Conservation (phyloP, 2,888 invertebrate genomes). For the Sinopyrophorus schimmeli region DNA sequence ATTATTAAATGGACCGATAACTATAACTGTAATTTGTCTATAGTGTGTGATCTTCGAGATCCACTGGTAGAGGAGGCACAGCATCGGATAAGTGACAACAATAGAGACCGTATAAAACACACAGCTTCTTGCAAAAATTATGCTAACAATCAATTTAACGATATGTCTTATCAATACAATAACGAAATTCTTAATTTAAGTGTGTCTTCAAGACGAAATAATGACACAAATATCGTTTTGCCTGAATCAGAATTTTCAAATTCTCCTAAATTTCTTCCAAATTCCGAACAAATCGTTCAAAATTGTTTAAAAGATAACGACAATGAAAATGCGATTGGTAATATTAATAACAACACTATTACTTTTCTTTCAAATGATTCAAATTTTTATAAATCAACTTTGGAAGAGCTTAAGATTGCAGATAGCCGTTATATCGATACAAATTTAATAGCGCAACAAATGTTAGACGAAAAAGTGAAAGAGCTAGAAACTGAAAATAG, state of each 20-base stretch:
- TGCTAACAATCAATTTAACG: constrained; percentile 5
- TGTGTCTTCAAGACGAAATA: constrained; percentile 13
- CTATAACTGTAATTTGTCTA: too few species aligned
- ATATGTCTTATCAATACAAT: constrained; percentile 11
- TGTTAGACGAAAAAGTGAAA: constrained; percentile 18
- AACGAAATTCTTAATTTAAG: constrained; percentile 22
- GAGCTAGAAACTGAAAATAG: constrained; percentile 41
- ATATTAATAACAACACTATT: constrained; percentile 1
- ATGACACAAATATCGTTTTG: constrained; percentile 1
- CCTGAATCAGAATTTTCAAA: constrained; percentile 36
- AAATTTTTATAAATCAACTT: constrained; percentile 9
- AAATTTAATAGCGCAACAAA: constrained; percentile 2
- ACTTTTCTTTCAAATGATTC: constrained; percentile 7
- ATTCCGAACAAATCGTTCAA: constrained; percentile 32
- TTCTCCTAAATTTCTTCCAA: constrained; percentile 35
- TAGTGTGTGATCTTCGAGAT: constrained; percentile 13
- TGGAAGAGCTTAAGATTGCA: too few species aligned
- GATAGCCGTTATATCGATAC: neutral
- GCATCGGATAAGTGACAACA: constrained; percentile 1
- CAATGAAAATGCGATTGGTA: constrained; percentile 9
- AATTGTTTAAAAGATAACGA: constrained; percentile 28
- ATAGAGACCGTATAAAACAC: too few species aligned
- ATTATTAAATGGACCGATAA: too few species aligned
- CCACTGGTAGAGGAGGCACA: neutral
- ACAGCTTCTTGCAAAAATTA: neutral